Percentiles rank a stretch among this genome's conserved stretches.
phyloP scores from a whole-genome alignment of 2,888 invertebrate genomes.

The Spodoptera littoralis region DNA sequence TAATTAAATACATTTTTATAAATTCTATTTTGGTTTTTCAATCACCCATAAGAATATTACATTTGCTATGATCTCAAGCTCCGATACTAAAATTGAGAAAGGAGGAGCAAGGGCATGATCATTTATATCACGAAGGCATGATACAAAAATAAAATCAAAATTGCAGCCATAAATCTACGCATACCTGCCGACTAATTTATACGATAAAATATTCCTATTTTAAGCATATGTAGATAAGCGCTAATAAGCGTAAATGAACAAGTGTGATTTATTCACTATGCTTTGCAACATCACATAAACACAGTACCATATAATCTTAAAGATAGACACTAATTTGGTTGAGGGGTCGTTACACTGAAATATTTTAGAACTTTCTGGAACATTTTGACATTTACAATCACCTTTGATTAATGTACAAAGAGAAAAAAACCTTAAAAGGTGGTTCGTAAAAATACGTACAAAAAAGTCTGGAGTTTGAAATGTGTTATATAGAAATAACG shows the following conservation, averaged over 20 bases:
- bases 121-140: conserved; percentile 21
- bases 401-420: too few species aligned
- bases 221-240: conserved; percentile 36
- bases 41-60: neutral
- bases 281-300: conserved; percentile 29
- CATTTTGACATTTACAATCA: neutral
- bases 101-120: neutral
- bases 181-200: conserved; percentile 50
- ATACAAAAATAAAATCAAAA: conserved; percentile 46
- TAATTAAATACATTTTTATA: conserved; percentile 67
- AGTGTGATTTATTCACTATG: conserved; percentile 43
- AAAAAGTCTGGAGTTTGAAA: neutral
- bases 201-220: conserved; percentile 47
- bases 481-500: conserved; percentile 17
- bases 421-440: too few species aligned
- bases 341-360: conserved; percentile 9
- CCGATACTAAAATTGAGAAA: conserved; percentile 4
- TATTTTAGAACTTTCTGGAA: neutral
- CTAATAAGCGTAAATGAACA: conserved; percentile 51
- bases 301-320: conserved; percentile 19
- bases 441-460: too few species aligned
- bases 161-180: conserved; percentile 48
- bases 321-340: conserved; percentile 18
- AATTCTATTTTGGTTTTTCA: conserved; percentile 38
- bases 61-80: neutral